Evolutionary conservation across 2,797 vertebrate species (phyloP).

Genomic region (Heteromormyrus szaboi): DNA sequence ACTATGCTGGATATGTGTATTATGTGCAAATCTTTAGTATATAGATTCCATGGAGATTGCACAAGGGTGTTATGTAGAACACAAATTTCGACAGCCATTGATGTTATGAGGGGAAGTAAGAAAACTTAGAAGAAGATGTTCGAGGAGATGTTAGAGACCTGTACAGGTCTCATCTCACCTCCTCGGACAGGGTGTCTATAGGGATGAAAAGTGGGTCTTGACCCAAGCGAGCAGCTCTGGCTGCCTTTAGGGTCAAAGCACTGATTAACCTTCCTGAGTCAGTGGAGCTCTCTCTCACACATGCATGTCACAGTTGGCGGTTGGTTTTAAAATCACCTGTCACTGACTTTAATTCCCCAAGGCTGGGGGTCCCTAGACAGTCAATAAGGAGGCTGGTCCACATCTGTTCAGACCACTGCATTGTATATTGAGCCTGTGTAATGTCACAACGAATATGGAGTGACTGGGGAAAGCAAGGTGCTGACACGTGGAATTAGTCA

Average conservation of each 20-base stretch:
- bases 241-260: not conserved
- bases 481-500: not conserved
- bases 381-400: not conserved
- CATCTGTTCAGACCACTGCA: not conserved
- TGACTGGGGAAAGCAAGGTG: not conserved
- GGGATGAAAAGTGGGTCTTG: not conserved
- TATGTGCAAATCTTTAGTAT: not conserved
- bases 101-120: not conserved
- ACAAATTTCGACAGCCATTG: not conserved
- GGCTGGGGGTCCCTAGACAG: not conserved
- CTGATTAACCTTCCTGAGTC: conserved; percentile 16
- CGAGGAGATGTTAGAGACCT: not conserved
- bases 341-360: conserved; percentile 19
- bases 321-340: conserved; percentile 24
- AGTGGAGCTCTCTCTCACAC: not conserved
- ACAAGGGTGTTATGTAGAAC: not conserved
- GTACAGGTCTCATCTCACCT: not conserved
- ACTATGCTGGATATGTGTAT: not conserved
- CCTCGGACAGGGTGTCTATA: not conserved
- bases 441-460: not conserved
- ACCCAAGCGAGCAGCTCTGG: not conserved
- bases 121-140: not conserved
- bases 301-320: conserved; percentile 19
- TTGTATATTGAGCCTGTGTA: not conserved
- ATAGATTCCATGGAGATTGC: not conserved